These are phyloP conservation scores for Chamaea fasciata DNA, from an alignment of 2,113 vertebrate genomes.

Conservation along the genomic window DNA sequence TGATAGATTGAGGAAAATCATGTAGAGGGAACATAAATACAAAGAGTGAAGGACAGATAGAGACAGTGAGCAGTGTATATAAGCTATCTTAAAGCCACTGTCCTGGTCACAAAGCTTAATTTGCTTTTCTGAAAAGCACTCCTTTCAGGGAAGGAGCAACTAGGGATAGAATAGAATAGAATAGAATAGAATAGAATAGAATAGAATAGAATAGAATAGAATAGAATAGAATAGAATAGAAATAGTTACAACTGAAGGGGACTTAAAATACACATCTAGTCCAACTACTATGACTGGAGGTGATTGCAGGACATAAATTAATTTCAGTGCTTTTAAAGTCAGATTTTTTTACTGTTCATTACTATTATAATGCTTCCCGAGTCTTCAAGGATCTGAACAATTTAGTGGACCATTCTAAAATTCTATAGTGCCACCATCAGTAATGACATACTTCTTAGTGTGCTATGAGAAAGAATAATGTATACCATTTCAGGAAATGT, in stretches of 20 bases:
- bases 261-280: not conserved
- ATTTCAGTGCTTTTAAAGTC: not conserved
- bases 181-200: not conserved
- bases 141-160: not conserved
- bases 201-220: not conserved
- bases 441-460: not conserved
- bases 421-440: not conserved
- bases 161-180: not conserved
- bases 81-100: not conserved
- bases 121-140: not conserved
- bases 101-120: not conserved
- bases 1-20: not conserved
- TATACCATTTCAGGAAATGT: not conserved
- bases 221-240: not conserved
- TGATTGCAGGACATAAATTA: not conserved
- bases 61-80: fast-evolving
- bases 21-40: not conserved
- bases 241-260: not conserved
- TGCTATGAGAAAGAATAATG: not conserved
- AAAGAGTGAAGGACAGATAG: not conserved
- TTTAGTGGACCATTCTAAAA: not conserved
- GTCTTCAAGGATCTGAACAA: not conserved
- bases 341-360: not conserved
- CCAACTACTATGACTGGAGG: not conserved
- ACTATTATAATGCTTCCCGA: not conserved